These are phyloP conservation scores for Flexamia atlantica DNA, from an alignment of 2,888 invertebrate genomes.

Conservation along the genomic window DNA sequence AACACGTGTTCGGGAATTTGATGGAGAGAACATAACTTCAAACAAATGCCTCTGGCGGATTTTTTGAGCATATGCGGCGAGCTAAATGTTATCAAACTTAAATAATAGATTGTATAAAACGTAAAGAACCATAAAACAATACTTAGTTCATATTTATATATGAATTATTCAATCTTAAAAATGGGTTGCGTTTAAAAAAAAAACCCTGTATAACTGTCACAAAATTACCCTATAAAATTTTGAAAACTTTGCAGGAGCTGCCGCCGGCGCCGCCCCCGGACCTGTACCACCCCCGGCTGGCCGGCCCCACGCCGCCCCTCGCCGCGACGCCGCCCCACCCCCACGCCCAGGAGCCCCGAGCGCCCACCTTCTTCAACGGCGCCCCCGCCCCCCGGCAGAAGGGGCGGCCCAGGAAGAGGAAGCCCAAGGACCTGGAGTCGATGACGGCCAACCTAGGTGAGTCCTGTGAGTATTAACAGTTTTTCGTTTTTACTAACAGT, in stretches of 20 bases:
- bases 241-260: no score
- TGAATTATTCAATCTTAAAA: no score
- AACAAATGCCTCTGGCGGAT: no score
- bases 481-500: constrained; percentile 1
- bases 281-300: constrained; percentile 74
- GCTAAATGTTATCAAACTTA: no score
- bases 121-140: no score
- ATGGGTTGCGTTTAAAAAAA: no score
- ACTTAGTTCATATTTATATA: no score
- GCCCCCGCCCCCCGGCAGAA: constrained; percentile 89
- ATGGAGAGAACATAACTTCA: no score
- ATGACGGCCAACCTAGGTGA: constrained; percentile 92
- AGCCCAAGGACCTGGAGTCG: constrained; percentile 92
- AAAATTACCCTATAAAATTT: constrained; percentile 69
- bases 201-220: no score
- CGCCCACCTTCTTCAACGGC: constrained; percentile 78
- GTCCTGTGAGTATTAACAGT: constrained; percentile 70
- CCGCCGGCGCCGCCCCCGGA: constrained; percentile 72
- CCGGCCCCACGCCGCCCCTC: constrained; percentile 63
- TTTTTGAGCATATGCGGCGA: no score
- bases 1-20: no score
- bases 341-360: constrained; percentile 67
- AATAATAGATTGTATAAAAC: no score
- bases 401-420: constrained; percentile 94
- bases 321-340: constrained; percentile 65